Percentiles rank a stretch among this genome's conserved stretches.
These are phyloP conservation scores for Choristoneura fumiferana DNA, from an alignment of 1,140 invertebrate species.

Conservation along the genomic window DNA sequence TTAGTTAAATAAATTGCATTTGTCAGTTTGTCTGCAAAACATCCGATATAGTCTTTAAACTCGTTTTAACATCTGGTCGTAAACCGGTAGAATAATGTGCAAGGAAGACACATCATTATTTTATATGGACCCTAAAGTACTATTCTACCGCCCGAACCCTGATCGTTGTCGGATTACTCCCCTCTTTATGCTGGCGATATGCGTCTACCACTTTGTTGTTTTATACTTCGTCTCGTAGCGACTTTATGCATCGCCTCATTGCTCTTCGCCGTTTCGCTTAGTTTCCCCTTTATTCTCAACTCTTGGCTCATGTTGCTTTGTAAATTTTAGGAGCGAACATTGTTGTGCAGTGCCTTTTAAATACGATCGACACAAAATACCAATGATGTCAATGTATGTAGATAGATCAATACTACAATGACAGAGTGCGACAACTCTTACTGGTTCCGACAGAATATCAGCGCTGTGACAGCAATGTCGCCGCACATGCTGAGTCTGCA, in stretches of 20 bases:
- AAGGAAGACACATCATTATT: conserved; percentile 65
- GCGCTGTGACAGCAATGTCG: no score
- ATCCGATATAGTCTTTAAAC: conserved; percentile 21
- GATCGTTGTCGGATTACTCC: conserved; percentile 61
- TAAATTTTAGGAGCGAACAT: conserved; percentile 46
- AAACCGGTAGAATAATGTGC: conserved; percentile 42
- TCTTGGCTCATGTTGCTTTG: conserved; percentile 68
- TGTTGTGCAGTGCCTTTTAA: background rate
- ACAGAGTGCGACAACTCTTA: no score
- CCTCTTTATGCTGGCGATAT: conserved; percentile 62
- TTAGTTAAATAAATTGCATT: no score
- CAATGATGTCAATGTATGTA: no score
- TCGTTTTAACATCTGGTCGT: conserved; percentile 27
- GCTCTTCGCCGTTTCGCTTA: conserved; percentile 70
- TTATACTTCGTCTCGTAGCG: conserved; percentile 71
- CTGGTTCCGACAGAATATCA: no score
- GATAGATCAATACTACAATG: no score
- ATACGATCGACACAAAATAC: no score
- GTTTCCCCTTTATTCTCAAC: conserved; percentile 58
- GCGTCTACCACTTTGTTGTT: conserved; percentile 75
- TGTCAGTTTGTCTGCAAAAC: background rate
- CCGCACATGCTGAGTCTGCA: no score
- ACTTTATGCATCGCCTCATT: conserved; percentile 73
- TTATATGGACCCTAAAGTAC: conserved; percentile 66
- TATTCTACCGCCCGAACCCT: conserved; percentile 54